phyloP scores from a whole-genome alignment of 2,888 invertebrate genomes.

The Lepidochrysops patricia region DNA sequence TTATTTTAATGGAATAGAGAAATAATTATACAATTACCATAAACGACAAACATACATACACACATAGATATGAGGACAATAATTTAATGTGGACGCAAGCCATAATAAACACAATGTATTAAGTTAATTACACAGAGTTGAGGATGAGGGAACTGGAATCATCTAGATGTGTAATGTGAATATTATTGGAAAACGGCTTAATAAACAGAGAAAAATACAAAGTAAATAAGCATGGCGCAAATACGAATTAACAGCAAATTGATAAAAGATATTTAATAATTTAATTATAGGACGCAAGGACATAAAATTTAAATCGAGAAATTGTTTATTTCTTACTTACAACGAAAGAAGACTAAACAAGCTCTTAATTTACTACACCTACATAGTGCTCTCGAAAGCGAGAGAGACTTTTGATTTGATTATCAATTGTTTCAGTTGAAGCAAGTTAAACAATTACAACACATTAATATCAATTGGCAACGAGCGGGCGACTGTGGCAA shows the following conservation, averaged over 20 bases:
- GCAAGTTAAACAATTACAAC: slow-evolving; percentile 21
- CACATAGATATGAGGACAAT: background rate
- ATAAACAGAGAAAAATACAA: background rate
- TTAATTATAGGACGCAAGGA: no score
- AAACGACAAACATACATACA: background rate
- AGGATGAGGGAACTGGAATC: background rate
- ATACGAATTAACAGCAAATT: background rate
- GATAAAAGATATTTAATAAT: no score
- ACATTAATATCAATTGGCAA: slow-evolving; percentile 22
- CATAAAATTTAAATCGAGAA: no score
- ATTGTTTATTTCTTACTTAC: no score
- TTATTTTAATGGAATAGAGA: slow-evolving; percentile 8
- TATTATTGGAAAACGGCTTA: background rate
- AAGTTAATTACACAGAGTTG: background rate
- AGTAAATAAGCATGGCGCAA: background rate
- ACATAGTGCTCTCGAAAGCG: background rate
- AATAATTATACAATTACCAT: slow-evolving; percentile 2
- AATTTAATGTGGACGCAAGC: background rate
- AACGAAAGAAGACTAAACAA: background rate
- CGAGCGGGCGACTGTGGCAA: slow-evolving; percentile 22
- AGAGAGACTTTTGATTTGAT: background rate
- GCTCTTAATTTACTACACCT: background rate
- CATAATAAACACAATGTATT: background rate
- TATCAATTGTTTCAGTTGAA: slow-evolving; percentile 1
- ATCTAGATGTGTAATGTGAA: no score